Evolutionary conservation across 2,113 vertebrate species (phyloP).

Genomic region (Psephotus haematonotus): DNA sequence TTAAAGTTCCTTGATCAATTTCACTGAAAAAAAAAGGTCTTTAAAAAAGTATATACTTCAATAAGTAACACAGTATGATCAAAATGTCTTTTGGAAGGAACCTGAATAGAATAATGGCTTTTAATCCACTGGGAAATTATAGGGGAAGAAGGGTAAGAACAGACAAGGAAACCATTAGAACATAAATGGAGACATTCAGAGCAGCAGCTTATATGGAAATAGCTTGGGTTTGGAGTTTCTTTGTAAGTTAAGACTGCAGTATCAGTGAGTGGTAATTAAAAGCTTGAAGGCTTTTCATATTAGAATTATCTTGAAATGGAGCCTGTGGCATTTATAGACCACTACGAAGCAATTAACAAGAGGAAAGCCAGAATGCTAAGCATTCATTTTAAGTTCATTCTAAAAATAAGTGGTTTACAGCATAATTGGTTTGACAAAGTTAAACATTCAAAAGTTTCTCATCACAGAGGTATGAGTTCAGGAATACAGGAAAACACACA

Average conservation of each 20-base stretch:
- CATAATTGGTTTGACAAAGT: neutral
- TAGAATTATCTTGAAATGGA: constrained; percentile 3
- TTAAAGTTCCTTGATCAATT: neutral
- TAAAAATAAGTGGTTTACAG: constrained; percentile 22
- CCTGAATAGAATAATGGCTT: neutral
- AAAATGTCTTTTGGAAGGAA: neutral
- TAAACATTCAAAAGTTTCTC: constrained; percentile 23
- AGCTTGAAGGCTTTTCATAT: neutral
- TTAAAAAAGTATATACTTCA: neutral
- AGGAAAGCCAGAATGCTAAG: neutral
- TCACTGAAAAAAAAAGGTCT: neutral
- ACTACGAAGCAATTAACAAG: neutral
- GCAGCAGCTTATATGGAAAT: neutral
- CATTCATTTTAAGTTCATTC: neutral
- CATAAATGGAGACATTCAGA: neutral
- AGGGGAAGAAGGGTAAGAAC: neutral
- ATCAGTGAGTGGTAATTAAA: neutral
- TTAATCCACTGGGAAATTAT: neutral
- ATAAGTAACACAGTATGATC: neutral
- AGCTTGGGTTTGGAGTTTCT: neutral
- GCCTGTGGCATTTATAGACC: constrained; percentile 1
- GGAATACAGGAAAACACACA: neutral
- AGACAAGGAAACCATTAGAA: neutral
- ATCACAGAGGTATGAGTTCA: neutral
- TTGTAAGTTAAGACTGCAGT: neutral